Base-by-base conservation (phyloP, 2,888 invertebrate genomes). In the Phyllotreta striolata region DNA sequence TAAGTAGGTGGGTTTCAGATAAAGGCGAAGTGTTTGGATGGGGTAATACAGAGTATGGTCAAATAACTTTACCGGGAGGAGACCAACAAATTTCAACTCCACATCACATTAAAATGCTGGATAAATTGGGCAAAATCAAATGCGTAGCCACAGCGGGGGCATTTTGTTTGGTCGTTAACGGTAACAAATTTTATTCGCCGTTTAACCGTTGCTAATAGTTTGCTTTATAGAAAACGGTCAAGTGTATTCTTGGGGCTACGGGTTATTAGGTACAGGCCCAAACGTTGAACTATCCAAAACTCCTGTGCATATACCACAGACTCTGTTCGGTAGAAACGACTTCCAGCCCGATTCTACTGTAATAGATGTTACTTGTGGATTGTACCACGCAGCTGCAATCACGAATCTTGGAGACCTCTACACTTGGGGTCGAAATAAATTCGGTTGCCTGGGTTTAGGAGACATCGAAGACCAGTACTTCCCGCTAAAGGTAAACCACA, bases 21-120 rank as follows among this genome's bases (percentile, higher is more conserved):
- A 88, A 89, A 73, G 96, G 97, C 3, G 92, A 96, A 74, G 85
- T 96, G 1, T 98, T 96, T 82, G 98, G 96, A 0, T 98, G 98
- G 97, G 98, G 98, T 6, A 98, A 96, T 80, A 91, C 92, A 0
- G 98, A 98, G 82, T 97, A 96, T 76, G 89, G 89, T 0, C 98
- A 98, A 80, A 83, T 98, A 40, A 84, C 87, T 34, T 81, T 84
- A 73, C 75, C 79, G 63, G 82, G 78, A 7, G 81, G 83, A 6
- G 81, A 82, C 49, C 91, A 90, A 73, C 95, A 95, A 81, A 84
- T 95, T 3, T 89, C 88, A 76, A 85, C 84, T 71, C 91, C 96
- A 0, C 87, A 86, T 41, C 84, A 87, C 13, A 76, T 94, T 1
- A 82, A 85, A 41, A 82, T 89, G 52, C 86, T 90, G 0, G 84